phyloP scores from a whole-genome alignment of 37 sponge, comb jelly and placozoan genomes.

The Axinella damicornis region DNA sequence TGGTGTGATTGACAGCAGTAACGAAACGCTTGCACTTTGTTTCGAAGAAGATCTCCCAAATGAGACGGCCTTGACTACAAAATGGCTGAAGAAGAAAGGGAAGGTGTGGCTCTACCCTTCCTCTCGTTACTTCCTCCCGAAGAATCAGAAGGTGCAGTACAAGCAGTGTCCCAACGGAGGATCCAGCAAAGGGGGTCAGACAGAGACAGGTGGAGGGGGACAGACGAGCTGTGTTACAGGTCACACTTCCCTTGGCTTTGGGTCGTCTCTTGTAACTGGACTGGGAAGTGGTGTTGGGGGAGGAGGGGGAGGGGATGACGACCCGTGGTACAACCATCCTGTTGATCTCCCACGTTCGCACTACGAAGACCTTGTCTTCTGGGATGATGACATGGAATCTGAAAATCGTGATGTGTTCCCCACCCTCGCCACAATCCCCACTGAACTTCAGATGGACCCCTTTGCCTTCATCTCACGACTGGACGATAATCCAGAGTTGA shows the following conservation, averaged over 20 bases:
- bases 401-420: background rate
- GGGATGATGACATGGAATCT: background rate
- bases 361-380: background rate
- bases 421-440: background rate
- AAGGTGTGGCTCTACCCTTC: background rate
- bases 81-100: background rate
- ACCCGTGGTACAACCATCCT: background rate
- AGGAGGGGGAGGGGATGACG: constrained; percentile 28
- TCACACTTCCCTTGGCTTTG: background rate
- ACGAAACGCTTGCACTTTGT: background rate
- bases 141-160: too few species aligned
- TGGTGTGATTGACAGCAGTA: background rate
- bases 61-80: background rate
- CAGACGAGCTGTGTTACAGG: constrained; percentile 7
- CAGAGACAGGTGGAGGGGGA: constrained; percentile 3
- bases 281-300: background rate
- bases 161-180: constrained; percentile 1
- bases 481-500: background rate
- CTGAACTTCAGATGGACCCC: background rate
- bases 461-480: background rate
- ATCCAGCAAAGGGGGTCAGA: constrained; percentile 6
- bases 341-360: constrained; percentile 1
- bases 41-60: background rate
- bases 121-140: too few species aligned
- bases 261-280: background rate